A percentile compares a stretch with the other conserved stretches of the same genome.
These are phyloP conservation scores for Notolepis coatsorum DNA, from an alignment of 2,797 vertebrate species.

Conservation along the genomic window DNA sequence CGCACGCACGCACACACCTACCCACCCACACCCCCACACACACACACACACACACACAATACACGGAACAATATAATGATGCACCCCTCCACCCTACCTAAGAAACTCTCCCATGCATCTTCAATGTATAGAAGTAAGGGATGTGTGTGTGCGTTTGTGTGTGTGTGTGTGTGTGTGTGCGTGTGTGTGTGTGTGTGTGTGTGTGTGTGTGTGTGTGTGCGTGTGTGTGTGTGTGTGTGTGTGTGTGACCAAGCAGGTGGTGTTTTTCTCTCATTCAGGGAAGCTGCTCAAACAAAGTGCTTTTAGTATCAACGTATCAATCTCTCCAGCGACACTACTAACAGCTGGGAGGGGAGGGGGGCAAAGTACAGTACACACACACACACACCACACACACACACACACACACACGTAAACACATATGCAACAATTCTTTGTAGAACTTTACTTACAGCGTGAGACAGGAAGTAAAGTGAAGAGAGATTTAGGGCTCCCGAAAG, in stretches of 20 bases:
- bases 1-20: slow-evolving; percentile 28
- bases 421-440: too few relatives aligned
- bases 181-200: not conserved
- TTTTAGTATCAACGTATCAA: slow-evolving; percentile 72
- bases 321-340: slow-evolving; percentile 61
- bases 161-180: not conserved
- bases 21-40: slow-evolving; percentile 52
- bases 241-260: slow-evolving; percentile 86
- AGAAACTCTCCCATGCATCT: too few relatives aligned
- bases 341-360: slow-evolving; percentile 60
- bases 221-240: not conserved
- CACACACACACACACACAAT: too few relatives aligned
- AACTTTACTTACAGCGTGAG: too few relatives aligned
- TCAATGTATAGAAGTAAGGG: too few relatives aligned
- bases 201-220: not conserved
- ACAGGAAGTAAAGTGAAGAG: too few relatives aligned
- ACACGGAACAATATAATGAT: too few relatives aligned
- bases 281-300: slow-evolving; percentile 75
- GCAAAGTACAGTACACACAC: slow-evolving; percentile 10
- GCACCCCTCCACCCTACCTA: too few relatives aligned
- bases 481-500: too few relatives aligned
- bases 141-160: not conserved
- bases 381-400: slow-evolving; percentile 26
- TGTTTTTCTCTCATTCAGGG: slow-evolving; percentile 88
- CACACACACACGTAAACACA: not conserved